A percentile compares a stretch with the other conserved stretches of the same genome.
phyloP scores from a whole-genome alignment of 2,888 invertebrate genomes.

The Drosophila aldrichi region DNA sequence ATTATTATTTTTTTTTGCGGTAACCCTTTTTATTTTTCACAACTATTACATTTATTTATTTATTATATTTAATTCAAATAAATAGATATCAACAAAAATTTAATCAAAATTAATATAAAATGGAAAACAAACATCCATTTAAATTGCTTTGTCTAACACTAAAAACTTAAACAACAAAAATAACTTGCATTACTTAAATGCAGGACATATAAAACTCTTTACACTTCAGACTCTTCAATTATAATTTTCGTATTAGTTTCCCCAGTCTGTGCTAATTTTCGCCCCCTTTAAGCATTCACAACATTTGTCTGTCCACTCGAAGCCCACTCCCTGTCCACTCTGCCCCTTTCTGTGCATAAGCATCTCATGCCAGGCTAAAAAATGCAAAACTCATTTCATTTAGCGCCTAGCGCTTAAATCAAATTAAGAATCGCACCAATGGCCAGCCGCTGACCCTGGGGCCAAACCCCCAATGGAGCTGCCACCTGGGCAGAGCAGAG shows the following conservation, averaged over 20 bases:
- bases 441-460: conserved; percentile 68
- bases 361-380: background rate
- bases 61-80: too few relatives aligned
- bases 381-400: conserved; percentile 70
- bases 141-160: background rate
- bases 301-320: conserved; percentile 6
- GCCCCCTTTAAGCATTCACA: too few relatives aligned
- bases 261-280: background rate
- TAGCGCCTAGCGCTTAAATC: conserved; percentile 62
- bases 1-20: too few relatives aligned
- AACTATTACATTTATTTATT: too few relatives aligned
- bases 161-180: background rate
- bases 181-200: background rate
- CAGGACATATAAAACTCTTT: background rate
- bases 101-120: too few relatives aligned
- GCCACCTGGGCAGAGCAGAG: conserved; percentile 36
- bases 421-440: conserved; percentile 80
- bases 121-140: too few relatives aligned
- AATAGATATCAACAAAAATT: too few relatives aligned
- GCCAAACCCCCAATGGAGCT: conserved; percentile 38
- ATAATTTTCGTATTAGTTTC: background rate
- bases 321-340: too few relatives aligned
- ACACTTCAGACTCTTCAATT: background rate
- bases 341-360: background rate
- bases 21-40: too few relatives aligned